These are phyloP conservation scores for Syncerus caffer DNA, from an alignment of 2,797 vertebrate species.

Conservation along the genomic window DNA sequence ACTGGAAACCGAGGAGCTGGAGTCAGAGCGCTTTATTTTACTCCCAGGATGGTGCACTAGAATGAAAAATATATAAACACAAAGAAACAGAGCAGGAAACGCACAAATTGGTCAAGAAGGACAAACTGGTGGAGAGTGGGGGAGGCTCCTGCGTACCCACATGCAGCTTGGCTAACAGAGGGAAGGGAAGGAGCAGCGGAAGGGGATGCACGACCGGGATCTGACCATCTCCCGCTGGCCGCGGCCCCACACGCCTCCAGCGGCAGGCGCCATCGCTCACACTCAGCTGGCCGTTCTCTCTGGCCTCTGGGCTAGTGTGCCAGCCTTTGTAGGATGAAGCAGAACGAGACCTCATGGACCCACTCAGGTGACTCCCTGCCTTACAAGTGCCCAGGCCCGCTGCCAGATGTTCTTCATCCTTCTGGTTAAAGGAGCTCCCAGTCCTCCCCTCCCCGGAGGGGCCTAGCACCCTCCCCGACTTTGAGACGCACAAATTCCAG, in stretches of 20 bases:
- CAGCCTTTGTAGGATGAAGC: background rate
- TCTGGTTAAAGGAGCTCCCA: background rate
- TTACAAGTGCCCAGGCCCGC: background rate
- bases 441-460: background rate
- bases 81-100: slow-evolving; percentile 77
- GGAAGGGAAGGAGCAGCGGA: background rate
- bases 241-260: background rate
- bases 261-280: background rate
- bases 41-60: slow-evolving; percentile 95
- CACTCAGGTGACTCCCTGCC: background rate
- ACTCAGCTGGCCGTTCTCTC: background rate
- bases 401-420: background rate
- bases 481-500: background rate
- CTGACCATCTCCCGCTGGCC: background rate
- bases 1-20: slow-evolving; percentile 94
- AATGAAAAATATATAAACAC: slow-evolving; percentile 80
- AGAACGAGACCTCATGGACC: background rate
- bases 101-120: slow-evolving; percentile 66
- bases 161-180: slow-evolving; percentile 42
- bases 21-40: slow-evolving; percentile 97
- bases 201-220: background rate
- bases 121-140: slow-evolving; percentile 47
- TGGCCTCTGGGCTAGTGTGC: background rate
- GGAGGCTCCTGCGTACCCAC: background rate
- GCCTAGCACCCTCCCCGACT: background rate